Evolutionary conservation across 2,888 invertebrate species (phyloP), one percentile per base, ranked within the genome.

Genomic region (Xanthorhoe designata): DNA sequence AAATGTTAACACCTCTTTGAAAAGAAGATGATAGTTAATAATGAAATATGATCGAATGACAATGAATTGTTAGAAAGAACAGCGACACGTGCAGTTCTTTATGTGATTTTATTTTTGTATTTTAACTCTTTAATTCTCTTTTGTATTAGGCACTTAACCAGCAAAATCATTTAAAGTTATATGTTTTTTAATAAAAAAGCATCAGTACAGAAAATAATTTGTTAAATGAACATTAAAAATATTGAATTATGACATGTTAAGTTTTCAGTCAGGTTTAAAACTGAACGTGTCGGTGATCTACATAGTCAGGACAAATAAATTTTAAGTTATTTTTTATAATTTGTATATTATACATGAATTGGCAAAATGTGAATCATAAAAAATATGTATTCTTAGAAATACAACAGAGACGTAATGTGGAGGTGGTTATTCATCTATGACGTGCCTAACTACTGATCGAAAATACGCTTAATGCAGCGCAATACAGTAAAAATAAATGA

Each of bases 291-390:
- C 68, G 66, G 74, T 71, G 73, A 65, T 68, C 63, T 63, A 61
- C 64, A 71, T 24, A 82, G 83, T 84, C 69, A 80, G 87, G 76
- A 84, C 84, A 82, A 86, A 75, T 79, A 78, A 79, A 82, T 80
- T 82, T 83, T 79, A 75, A 80, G 81, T 81, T 87, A 84, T 80
- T 87, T 85, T 89, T 88, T 88, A 79, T 88, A 89, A 88, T 91
- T 87, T 90, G 89, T 92, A 92, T 92, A 91, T 91, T 88, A 90
- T 88, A 91, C 90, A 92, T 89, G 91, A 91, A 91, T 92, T 92
- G 91, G 89, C 91, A 91, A 92, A 91, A 89, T 86, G 92, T 92
- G 92, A 90, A 88, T 89, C 83, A 87, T 89, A 88, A 90, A 89
- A 70, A 91, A 90, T 86, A 89, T 87, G 86, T 87, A 89, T 84